phyloP scores from a whole-genome alignment of 2,888 invertebrate genomes.

The Dynastes grantii region DNA sequence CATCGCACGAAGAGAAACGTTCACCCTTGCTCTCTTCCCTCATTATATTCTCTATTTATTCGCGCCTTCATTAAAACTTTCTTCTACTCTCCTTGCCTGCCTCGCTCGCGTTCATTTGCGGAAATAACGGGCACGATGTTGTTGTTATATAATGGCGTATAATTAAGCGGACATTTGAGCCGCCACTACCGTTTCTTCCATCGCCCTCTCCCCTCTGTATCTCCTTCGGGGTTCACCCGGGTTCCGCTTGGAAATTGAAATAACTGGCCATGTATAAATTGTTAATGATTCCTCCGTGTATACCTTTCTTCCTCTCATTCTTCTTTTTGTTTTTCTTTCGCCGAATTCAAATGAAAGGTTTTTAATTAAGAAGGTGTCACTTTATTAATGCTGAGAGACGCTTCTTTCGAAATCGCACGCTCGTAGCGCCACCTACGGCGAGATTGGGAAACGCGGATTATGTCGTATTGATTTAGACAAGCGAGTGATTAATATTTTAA shows the following conservation, averaged over 20 bases:
- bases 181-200: background rate
- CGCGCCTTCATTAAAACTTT: constrained; percentile 46
- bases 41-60: constrained; percentile 44
- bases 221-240: background rate
- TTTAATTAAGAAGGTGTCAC: constrained; percentile 45
- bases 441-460: background rate
- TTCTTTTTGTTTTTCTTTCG: constrained; percentile 32
- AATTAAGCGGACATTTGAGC: constrained; percentile 45
- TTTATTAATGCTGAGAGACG: constrained; percentile 32
- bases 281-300: constrained; percentile 27
- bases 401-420: background rate
- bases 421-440: background rate
- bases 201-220: background rate
- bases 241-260: constrained; percentile 33
- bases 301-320: background rate
- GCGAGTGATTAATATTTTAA: background rate
- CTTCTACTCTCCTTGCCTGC: constrained; percentile 25
- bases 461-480: background rate
- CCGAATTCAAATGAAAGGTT: constrained; percentile 37
- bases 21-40: constrained; percentile 12
- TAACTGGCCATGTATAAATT: constrained; percentile 31
- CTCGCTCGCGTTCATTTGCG: constrained; percentile 36
- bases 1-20: background rate
- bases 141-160: constrained; percentile 43
- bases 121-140: constrained; percentile 33